A percentile compares a stretch with the other conserved stretches of the same genome.
Evolutionary conservation across 2,888 invertebrate species (phyloP).

Genomic region (Drosophila mimetica): DNA sequence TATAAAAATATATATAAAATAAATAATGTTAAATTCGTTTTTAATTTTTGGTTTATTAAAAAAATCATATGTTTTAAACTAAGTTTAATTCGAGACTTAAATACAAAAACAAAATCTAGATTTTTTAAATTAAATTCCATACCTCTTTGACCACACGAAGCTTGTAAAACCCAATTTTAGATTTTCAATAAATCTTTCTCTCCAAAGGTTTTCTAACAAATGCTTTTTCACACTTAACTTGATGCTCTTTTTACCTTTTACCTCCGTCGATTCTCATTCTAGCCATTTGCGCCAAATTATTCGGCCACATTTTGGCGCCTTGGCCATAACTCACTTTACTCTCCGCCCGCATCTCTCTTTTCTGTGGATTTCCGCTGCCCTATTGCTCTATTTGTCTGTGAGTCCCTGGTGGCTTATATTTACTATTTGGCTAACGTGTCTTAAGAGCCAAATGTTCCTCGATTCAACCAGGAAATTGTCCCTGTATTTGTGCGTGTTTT

Average conservation of each 20-base stretch:
- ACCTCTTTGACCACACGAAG: no score
- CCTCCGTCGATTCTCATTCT: constrained; percentile 32
- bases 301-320: constrained; percentile 48
- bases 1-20: no score
- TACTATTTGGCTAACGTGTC: constrained; percentile 57
- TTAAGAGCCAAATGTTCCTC: constrained; percentile 45
- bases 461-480: constrained; percentile 50
- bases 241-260: constrained; percentile 21
- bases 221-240: constrained; percentile 8
- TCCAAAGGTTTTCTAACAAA: constrained; percentile 6
- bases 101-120: no score
- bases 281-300: constrained; percentile 63
- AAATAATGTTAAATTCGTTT: no score
- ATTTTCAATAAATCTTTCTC: not conserved
- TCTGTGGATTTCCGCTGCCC: constrained; percentile 6
- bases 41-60: no score
- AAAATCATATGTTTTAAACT: no score
- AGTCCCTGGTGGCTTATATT: constrained; percentile 50
- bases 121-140: no score
- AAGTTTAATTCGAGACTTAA: no score
- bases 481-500: constrained; percentile 18
- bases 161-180: not conserved
- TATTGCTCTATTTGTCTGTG: constrained; percentile 35
- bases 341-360: constrained; percentile 31
- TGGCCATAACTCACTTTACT: constrained; percentile 58